Conservation (phyloP, 2,888 invertebrate genomes). For the Uropetala carovei region DNA sequence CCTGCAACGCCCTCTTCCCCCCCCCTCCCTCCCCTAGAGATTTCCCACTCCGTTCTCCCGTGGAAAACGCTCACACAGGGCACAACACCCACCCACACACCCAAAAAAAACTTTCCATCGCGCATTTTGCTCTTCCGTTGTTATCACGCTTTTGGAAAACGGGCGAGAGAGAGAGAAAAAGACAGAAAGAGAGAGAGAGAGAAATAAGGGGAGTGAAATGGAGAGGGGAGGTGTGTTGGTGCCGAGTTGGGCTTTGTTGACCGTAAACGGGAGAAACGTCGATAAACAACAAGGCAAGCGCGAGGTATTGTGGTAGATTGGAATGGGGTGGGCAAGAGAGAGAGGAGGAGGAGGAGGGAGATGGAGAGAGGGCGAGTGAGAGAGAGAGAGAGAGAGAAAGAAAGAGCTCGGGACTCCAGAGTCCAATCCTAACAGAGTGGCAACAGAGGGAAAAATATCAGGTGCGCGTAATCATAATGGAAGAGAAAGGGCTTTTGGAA, state of each 20-base stretch:
- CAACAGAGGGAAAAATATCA: conserved; percentile 30
- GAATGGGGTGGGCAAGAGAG: not conserved
- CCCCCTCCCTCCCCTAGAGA: not conserved
- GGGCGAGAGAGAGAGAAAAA: not conserved
- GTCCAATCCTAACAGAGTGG: not conserved
- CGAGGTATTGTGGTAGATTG: conserved; percentile 14
- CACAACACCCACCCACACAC: too few species aligned
- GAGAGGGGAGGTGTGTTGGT: not conserved
- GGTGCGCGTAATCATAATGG: conserved; percentile 54
- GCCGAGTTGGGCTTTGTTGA: conserved; percentile 30
- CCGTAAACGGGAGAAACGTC: conserved; percentile 49
- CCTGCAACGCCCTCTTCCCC: not conserved
- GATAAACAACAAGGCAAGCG: conserved; percentile 16
- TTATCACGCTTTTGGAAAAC: not conserved
- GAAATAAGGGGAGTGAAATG: not conserved
- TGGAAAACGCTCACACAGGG: too few species aligned
- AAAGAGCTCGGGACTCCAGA: not conserved
- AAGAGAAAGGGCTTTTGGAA: conserved; percentile 34
- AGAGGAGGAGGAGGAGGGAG: not conserved
- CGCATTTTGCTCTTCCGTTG: not conserved
- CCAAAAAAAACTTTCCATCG: not conserved
- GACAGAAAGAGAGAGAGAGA: not conserved
- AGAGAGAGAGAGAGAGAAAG: not conserved
- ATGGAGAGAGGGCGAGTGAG: not conserved
- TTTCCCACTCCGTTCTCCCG: too few species aligned